Evolutionary conservation across 1,140 invertebrate species (phyloP).

Genomic region (Drosophila pachea): DNA sequence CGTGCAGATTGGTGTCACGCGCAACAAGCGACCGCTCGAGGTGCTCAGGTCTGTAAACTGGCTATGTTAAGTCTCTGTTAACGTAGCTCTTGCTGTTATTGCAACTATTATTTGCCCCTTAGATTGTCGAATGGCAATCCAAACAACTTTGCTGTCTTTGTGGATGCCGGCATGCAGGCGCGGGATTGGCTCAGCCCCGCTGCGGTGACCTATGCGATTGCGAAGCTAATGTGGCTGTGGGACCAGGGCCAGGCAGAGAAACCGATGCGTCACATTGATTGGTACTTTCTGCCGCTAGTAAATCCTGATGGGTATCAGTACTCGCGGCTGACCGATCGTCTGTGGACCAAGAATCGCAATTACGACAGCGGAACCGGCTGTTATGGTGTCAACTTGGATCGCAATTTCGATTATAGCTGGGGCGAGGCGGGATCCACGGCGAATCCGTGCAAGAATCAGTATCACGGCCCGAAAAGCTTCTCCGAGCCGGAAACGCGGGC

Average conservation of each 20-base stretch:
- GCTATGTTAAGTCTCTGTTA: neutral
- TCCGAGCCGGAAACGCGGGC: slow-evolving; percentile 91
- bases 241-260: slow-evolving; percentile 75
- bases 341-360: slow-evolving; percentile 87
- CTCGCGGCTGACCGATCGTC: slow-evolving; percentile 81
- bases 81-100: neutral
- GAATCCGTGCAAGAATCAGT: slow-evolving; percentile 89
- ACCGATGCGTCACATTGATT: slow-evolving; percentile 88
- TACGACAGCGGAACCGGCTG: slow-evolving; percentile 83
- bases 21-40: slow-evolving; percentile 85
- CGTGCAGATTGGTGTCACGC: slow-evolving; percentile 84
- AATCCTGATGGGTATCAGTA: slow-evolving; percentile 89
- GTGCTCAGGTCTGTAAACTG: slow-evolving; percentile 78
- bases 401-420: slow-evolving; percentile 90
- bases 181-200: slow-evolving; percentile 93
- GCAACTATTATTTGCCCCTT: too few species aligned
- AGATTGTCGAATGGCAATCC: slow-evolving; percentile 84
- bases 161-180: slow-evolving; percentile 87
- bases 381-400: slow-evolving; percentile 88
- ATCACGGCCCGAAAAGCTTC: slow-evolving; percentile 87
- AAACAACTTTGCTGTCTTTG: slow-evolving; percentile 82
- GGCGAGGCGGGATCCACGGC: slow-evolving; percentile 86
- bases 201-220: slow-evolving; percentile 87
- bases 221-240: slow-evolving; percentile 85
- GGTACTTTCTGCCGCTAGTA: slow-evolving; percentile 85